Percentiles rank a stretch among this genome's conserved stretches.
These are phyloP conservation scores for Lottia scabra DNA, from an alignment of 2,888 invertebrate species.

Conservation along the genomic window DNA sequence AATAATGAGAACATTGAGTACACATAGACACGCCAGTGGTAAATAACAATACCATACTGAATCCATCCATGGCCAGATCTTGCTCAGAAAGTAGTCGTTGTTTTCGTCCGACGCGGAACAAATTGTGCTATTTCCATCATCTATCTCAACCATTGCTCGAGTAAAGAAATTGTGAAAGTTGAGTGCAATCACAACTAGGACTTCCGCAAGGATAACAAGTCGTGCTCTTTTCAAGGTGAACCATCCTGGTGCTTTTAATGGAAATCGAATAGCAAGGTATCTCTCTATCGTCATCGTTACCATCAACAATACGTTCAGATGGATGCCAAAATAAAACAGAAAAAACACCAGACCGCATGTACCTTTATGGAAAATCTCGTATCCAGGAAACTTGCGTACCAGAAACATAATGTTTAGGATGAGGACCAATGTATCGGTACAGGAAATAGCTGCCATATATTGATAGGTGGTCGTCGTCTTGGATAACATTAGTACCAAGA, in stretches of 20 bases:
- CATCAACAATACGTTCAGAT: slow-evolving; percentile 24
- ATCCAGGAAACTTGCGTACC: slow-evolving; percentile 24
- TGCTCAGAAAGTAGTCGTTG: slow-evolving; percentile 1
- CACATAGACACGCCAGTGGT: slow-evolving; percentile 14
- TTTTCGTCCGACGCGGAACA: slow-evolving; percentile 7
- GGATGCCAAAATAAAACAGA: slow-evolving; percentile 22
- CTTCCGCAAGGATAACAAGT: slow-evolving; percentile 9
- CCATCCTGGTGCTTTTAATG: slow-evolving; percentile 19
- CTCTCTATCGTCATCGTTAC: slow-evolving; percentile 27
- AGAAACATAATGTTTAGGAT: slow-evolving; percentile 24
- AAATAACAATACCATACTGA: slow-evolving; percentile 22
- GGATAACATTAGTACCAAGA: slow-evolving; percentile 17
- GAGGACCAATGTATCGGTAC: slow-evolving; percentile 24
- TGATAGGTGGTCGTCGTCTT: slow-evolving; percentile 20
- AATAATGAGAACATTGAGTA: slow-evolving; percentile 27
- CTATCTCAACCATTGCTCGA: slow-evolving; percentile 12
- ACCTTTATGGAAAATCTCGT: slow-evolving; percentile 18
- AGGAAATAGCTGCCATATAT: slow-evolving; percentile 25
- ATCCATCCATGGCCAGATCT: slow-evolving; percentile 28
- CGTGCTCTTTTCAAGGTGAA: slow-evolving; percentile 7
- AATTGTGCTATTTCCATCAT: not conserved
- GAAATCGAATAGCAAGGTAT: slow-evolving; percentile 25
- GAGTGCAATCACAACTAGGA: slow-evolving; percentile 12
- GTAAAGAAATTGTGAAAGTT: slow-evolving; percentile 21
- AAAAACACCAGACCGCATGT: slow-evolving; percentile 24